phyloP scores from a whole-genome alignment of 2,888 invertebrate genomes.

The Anodontia alba region DNA sequence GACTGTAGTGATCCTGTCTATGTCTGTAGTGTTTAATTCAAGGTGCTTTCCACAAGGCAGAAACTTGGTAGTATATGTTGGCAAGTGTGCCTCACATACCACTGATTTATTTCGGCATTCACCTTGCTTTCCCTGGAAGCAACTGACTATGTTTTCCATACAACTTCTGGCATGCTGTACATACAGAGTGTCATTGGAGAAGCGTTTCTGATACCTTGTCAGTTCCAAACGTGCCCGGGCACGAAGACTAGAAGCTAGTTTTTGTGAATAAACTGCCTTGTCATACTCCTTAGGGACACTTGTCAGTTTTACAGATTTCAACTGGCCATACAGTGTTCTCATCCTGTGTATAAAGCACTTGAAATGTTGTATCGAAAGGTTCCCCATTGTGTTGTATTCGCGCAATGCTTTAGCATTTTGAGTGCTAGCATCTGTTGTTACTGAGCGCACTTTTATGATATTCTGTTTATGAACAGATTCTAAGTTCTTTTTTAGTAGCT shows the following conservation, averaged over 20 bases:
- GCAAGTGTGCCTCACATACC: slow-evolving; percentile 25
- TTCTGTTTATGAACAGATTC: background rate
- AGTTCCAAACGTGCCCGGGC: slow-evolving; percentile 14
- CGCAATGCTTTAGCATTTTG: slow-evolving; percentile 21
- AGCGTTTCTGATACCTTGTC: background rate
- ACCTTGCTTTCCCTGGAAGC: slow-evolving; percentile 14
- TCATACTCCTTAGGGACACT: background rate
- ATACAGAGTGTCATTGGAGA: background rate
- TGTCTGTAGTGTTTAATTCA: slow-evolving; percentile 13
- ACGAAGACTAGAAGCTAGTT: slow-evolving; percentile 13
- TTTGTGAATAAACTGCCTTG: background rate
- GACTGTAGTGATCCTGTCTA: slow-evolving; percentile 2
- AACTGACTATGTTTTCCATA: slow-evolving; percentile 1
- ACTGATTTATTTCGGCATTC: slow-evolving; percentile 6
- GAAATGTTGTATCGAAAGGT: slow-evolving; percentile 8
- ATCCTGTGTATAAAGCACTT: slow-evolving; percentile 29
- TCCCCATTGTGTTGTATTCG: background rate
- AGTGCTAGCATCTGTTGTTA: slow-evolving; percentile 23
- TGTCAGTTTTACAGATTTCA: background rate
- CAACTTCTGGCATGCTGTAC: background rate
- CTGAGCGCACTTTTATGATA: slow-evolving; percentile 21
- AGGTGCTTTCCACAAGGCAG: slow-evolving; percentile 28
- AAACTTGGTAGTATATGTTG: background rate
- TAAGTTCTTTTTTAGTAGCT: background rate
- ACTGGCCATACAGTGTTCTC: slow-evolving; percentile 13